A percentile compares a stretch with the other conserved stretches of the same genome.
phyloP scores from a whole-genome alignment of 2,888 invertebrate genomes.

The Drosophila paranaensis region DNA sequence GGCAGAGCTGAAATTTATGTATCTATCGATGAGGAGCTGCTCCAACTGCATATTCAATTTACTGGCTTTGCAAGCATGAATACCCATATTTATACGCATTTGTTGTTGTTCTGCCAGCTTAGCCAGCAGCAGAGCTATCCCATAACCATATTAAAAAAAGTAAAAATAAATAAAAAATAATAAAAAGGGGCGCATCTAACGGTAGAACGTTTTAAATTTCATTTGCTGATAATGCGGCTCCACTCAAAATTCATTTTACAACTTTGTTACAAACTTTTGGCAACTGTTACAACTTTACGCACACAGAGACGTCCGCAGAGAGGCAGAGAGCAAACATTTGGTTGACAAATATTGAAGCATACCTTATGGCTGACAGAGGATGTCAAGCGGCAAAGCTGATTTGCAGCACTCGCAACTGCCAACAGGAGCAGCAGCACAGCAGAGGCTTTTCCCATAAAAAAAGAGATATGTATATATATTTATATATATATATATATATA shows the following conservation, averaged over 20 bases:
- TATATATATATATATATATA: background rate
- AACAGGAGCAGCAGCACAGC: slow-evolving; percentile 19
- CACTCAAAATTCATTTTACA: slow-evolving; percentile 67
- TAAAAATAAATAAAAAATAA: slow-evolving; percentile 1
- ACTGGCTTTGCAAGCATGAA: slow-evolving; percentile 27
- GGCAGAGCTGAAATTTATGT: background rate
- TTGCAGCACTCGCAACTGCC: slow-evolving; percentile 50
- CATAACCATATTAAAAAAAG: slow-evolving; percentile 24
- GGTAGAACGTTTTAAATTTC: slow-evolving; percentile 64
- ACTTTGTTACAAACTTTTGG: slow-evolving; percentile 53
- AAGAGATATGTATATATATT: background rate
- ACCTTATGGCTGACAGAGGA: slow-evolving; percentile 51
- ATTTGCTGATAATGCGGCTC: slow-evolving; percentile 66
- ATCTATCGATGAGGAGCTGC: background rate
- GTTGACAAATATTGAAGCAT: slow-evolving; percentile 53
- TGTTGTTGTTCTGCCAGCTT: slow-evolving; percentile 2
- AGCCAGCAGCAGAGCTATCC: slow-evolving; percentile 18
- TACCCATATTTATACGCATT: slow-evolving; percentile 20
- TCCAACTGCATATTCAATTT: slow-evolving; percentile 47
- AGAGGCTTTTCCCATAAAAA: slow-evolving; percentile 8
- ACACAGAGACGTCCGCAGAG: background rate
- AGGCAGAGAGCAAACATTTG: slow-evolving; percentile 24
- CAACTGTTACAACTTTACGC: slow-evolving; percentile 37
- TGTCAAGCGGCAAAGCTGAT: slow-evolving; percentile 60
- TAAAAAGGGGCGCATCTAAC: slow-evolving; percentile 6